Evolutionary conservation across 2,797 vertebrate species (phyloP).

Genomic region (Tauraco hartlaubi): DNA sequence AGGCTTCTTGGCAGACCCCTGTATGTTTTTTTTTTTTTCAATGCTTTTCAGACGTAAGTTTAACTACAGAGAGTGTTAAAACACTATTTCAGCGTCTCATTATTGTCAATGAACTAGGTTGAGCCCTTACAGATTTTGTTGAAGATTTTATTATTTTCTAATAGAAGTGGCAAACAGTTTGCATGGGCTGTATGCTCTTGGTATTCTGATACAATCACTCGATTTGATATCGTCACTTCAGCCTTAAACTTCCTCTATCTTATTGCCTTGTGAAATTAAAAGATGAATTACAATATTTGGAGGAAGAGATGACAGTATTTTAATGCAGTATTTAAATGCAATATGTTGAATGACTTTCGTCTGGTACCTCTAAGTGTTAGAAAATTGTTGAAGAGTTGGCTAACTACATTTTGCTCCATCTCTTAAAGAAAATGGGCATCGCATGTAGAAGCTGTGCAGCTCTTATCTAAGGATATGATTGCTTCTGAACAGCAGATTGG

Average conservation of each 20-base stretch:
- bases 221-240: neutral
- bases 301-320: neutral
- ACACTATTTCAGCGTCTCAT: neutral
- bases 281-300: constrained; percentile 4
- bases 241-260: neutral
- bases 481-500: constrained; percentile 40
- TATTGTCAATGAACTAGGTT: accelerated
- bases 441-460: neutral
- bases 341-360: constrained; percentile 18
- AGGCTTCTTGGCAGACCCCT: neutral
- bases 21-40: neutral
- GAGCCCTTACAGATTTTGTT: neutral
- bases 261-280: constrained; percentile 30
- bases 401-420: constrained; percentile 32
- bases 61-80: neutral
- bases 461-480: constrained; percentile 41
- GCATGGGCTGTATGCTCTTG: neutral
- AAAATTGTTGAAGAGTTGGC: constrained; percentile 17
- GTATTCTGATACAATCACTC: neutral
- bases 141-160: neutral
- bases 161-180: neutral
- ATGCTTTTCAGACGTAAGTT: neutral
- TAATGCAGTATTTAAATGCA: neutral
- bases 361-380: constrained; percentile 13
- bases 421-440: constrained; percentile 29